Base-by-base conservation (phyloP, 2,888 invertebrate species). In the Caenorhabditis zanzibari region DNA sequence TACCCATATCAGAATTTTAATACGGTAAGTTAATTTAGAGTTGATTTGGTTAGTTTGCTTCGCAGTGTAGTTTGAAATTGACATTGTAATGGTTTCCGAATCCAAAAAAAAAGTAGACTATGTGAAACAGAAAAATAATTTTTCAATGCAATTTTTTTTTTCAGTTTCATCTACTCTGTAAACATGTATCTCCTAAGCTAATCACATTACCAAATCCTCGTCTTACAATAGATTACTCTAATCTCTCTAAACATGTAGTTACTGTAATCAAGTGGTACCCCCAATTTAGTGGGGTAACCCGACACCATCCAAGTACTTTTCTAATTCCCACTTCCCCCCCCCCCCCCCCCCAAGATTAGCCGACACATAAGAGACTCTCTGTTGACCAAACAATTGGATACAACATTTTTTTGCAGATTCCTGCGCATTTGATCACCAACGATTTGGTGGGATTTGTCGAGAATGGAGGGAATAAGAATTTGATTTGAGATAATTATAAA, bases 1-100 rank as follows among this genome's bases (percentile, higher is more conserved):
- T 69, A 81, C 28, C 75, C 44, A 9, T 81, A 75, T 58, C 56
- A 52, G 56, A 71, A 59, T 38, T 80, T 80, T 16, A 79, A 16
- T 58, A 79, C 63, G 63, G 79, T 79, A 72, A 71, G 19, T 47
- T 12, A 41, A 41, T 44, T n/a, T n/a, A n/a, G n/a, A n/a, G n/a
- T n/a, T n/a, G n/a, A 32, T 44, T 14, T 5, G 16, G 44, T 10
- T 10, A n/a, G n/a, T n/a, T n/a, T n/a, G n/a, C n/a, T n/a, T n/a
- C n/a, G n/a, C n/a, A n/a, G n/a, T n/a, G n/a, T n/a, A n/a, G n/a
- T n/a, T n/a, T n/a, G n/a, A n/a, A n/a, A n/a, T n/a, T n/a, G n/a
- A n/a, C n/a, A n/a, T n/a, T n/a, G n/a, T n/a, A n/a, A n/a, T n/a
- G n/a, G n/a, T n/a, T n/a, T n/a, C n/a, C n/a, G n/a, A n/a, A n/a